Base-by-base conservation (phyloP, 2,113 vertebrate species). In the Nyctibius bracteatus region DNA sequence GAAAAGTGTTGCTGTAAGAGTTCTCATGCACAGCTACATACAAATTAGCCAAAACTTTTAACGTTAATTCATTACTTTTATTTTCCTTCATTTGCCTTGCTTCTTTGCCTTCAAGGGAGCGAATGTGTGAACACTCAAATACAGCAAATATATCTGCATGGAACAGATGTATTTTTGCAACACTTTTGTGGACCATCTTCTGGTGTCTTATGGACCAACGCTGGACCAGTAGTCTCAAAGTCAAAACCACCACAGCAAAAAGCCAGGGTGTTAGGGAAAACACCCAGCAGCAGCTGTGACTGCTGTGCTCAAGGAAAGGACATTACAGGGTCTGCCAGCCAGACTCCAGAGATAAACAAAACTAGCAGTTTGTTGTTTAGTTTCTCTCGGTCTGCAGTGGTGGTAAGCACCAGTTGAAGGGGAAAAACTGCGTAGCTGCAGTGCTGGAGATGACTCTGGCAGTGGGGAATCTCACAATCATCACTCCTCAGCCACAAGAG, bases 151-250 rank as follows among this genome's bases (percentile, higher is more conserved):
- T 8, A 78, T 52, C 43, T 59, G 12, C 14, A 59, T 28, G 20
- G 28, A 86, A 83, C 14, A 43, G 19, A 30, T 44, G 13, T 13
- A 46, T 68, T 81, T 91, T 77, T 73, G 24, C 24, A 61, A 49
- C 8, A 35, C 9, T 71, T 52, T 8, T 46, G 6, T 33, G 12
- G 65, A 43, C 43, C 37, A 59, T 4, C 24, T 74, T 71, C 55
- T 62, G 43, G 15, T 73, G 31, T 86, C n/a, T 54, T 49, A 72
- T 1, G 6, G 31, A 59, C 20, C 15, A 63, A 3, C 1, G 6
- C 15, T 49, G 46, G n/a, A 59, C 15, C 8, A 33, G 0, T 0
- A 70, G 5, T 7, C n/a, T 52, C 49, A 82, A 75, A 84, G 61
- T 80, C n/a, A 77, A 91, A 86, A 75, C 2, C 1, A 3, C 20